A percentile compares a stretch with the other conserved stretches of the same genome.
phyloP scores from a whole-genome alignment of 2,888 invertebrate genomes.

The Andrena bucephala region DNA sequence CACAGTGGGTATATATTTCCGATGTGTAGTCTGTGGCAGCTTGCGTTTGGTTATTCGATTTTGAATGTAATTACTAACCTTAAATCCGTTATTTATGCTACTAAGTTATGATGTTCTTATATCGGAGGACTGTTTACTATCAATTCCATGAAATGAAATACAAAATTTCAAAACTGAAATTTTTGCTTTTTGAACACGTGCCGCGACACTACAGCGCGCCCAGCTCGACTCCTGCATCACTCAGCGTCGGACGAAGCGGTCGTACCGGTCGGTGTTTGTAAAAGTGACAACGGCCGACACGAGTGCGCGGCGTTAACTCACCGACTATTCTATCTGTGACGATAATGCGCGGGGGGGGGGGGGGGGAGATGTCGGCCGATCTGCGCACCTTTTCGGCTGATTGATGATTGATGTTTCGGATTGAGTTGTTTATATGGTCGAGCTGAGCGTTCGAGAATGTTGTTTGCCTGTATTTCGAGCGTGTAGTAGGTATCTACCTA shows the following conservation, averaged over 20 bases:
- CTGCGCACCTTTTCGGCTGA: background rate
- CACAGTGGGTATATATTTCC: too few species aligned
- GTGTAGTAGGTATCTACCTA: background rate
- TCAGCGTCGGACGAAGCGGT: constrained; percentile 52
- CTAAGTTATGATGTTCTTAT: too few species aligned
- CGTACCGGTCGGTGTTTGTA: constrained; percentile 59
- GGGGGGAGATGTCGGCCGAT: too few species aligned
- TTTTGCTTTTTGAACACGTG: too few species aligned
- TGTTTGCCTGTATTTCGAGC: background rate
- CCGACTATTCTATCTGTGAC: background rate
- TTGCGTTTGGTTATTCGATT: too few species aligned
- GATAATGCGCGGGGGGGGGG: background rate
- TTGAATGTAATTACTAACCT: too few species aligned
- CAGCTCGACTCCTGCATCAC: constrained; percentile 58
- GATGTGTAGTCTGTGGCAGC: too few species aligned
- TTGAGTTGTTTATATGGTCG: background rate
- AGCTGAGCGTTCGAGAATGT: background rate
- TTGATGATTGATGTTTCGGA: background rate
- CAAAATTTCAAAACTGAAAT: too few species aligned
- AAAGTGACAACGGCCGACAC: constrained; percentile 57
- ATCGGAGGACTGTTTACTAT: too few species aligned
- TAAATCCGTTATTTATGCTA: too few species aligned
- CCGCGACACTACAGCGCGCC: background rate
- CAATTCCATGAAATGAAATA: too few species aligned
- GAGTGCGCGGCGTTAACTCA: constrained; percentile 30